Evolutionary conservation across 1,140 invertebrate genomes (phyloP), one percentile per base, ranked within the genome.

Genomic region (Idris sp.): DNA sequence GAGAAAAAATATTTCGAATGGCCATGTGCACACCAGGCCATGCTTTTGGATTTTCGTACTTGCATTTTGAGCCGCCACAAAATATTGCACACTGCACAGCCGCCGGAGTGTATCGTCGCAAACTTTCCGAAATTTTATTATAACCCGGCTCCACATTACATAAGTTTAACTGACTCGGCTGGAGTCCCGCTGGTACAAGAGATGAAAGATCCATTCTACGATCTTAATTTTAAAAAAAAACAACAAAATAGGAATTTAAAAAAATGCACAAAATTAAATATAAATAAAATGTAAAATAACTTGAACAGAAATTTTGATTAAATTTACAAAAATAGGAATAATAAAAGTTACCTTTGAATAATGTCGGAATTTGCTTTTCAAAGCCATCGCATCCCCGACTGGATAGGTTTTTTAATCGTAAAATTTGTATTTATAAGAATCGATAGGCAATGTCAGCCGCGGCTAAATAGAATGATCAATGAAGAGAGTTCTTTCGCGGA

Each of bases 41-140:
- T 22, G 88, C 83, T 49, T 91, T 90, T 0, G 91, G 88, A 61
- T 89, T 90, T 82, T 96, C 94, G 86, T 95, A 96, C 81, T 94
- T 93, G 86, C 95, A 97, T 68, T 91, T 90, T 33, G 90, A 89
- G 0, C 95, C 95, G 0, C 94, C 94, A 84, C 95, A 95, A 86
- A 95, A 94, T 56, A 95, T 89, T 5, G 92, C 91, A 77, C 93
- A 95, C 72, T 94, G 92, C 28, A 94, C 87, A 0, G 89, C 90
- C 0, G 90, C 86, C 0, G 93, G 93, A 0, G 93, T 89, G 7
- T 88, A 81, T 58, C 82, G 86, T n/a, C 89, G 86, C 16, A 91
- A 78, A 77, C 87, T 88, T 75, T 91, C 90, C 0, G 90, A 90
- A 7, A 91, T 74, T 78, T 89, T 89, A 77, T 86, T 90, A 75